Conservation (phyloP, 2,888 invertebrate genomes). For the Caenorhabditis becei region DNA sequence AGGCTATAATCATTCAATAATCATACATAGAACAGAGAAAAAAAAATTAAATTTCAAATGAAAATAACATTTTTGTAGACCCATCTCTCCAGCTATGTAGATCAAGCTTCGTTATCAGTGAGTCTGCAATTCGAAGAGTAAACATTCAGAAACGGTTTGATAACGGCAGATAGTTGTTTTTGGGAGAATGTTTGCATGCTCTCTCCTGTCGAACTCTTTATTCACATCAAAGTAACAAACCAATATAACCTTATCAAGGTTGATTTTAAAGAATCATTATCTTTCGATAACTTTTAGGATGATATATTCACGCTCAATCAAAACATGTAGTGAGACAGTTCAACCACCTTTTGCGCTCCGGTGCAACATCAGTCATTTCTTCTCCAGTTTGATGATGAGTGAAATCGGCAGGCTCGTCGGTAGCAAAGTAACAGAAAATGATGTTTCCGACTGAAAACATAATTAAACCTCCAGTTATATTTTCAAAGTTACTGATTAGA, state of each 20-base stretch:
- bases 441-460: constrained; percentile 71
- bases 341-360: constrained; percentile 68
- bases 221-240: constrained; percentile 2
- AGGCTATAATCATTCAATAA: constrained; percentile 30
- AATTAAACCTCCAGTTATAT: not conserved
- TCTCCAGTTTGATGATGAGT: constrained; percentile 61
- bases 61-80: constrained; percentile 8
- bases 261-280: not conserved
- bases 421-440: constrained; percentile 76
- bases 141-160: not conserved
- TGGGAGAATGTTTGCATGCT: not conserved
- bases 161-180: not conserved
- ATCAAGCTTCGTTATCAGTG: constrained; percentile 51
- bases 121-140: constrained; percentile 47
- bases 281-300: not conserved
- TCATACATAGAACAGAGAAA: constrained; percentile 5
- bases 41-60: constrained; percentile 20
- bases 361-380: constrained; percentile 63
- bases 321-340: constrained; percentile 53
- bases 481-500: constrained; percentile 60
- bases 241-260: not conserved
- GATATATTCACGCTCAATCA: constrained; percentile 11
- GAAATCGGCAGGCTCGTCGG: constrained; percentile 78
- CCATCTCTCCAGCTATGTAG: not conserved
- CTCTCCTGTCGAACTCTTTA: constrained; percentile 15